Evolutionary conservation across 1,140 invertebrate species (phyloP).

Genomic region (Brachionus sp.): DNA sequence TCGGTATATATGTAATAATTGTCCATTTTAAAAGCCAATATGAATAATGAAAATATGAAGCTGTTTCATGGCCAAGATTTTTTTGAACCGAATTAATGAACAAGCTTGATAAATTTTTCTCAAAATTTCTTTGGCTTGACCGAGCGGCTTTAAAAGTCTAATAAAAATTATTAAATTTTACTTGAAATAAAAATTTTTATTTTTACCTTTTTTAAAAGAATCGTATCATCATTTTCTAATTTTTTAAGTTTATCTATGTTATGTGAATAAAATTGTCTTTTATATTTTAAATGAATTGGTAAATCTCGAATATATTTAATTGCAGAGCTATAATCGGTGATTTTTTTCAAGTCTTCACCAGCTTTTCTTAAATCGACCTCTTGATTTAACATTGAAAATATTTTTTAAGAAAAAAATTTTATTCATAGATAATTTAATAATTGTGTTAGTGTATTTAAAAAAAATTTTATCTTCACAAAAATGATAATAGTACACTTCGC

Average conservation of each 20-base stretch:
- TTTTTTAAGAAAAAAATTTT: background rate
- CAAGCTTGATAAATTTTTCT: background rate
- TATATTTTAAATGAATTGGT: background rate
- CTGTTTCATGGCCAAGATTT: background rate
- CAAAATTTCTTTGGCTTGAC: background rate
- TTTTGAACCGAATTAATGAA: background rate
- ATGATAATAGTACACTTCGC: too few relatives aligned
- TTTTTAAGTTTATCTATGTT: background rate
- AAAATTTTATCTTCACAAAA: too few relatives aligned
- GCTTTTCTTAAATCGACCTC: background rate
- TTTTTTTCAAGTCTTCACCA: background rate
- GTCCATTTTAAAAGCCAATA: background rate
- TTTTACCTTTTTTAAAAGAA: background rate
- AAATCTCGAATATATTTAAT: background rate
- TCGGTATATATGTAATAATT: background rate
- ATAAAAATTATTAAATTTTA: background rate
- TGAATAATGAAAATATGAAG: background rate
- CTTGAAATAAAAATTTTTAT: background rate
- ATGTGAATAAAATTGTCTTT: background rate
- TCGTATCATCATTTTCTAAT: background rate
- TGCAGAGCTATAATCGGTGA: background rate
- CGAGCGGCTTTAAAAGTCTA: background rate
- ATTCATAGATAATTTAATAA: too few relatives aligned
- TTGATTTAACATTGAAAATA: background rate
- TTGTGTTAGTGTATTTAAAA: too few relatives aligned